Base-by-base conservation (phyloP, 2,113 vertebrate genomes). In the Hepsetus odoe region DNA sequence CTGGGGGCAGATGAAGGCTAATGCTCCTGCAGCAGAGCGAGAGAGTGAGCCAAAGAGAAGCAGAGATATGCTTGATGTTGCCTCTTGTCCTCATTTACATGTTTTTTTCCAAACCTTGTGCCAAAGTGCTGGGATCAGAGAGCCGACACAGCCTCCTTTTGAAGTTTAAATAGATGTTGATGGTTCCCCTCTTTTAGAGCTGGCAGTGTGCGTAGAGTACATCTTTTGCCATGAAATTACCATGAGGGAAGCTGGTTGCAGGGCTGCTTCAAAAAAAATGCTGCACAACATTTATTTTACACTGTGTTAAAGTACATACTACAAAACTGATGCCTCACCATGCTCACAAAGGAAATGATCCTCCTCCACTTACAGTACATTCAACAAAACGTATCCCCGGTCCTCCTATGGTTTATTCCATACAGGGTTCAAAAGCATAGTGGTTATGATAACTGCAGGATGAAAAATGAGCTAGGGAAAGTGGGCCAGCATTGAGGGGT, bases 11-110 rank as follows among this genome's bases (percentile, higher is more conserved):
- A 71, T 26, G 44, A 40, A 64, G 79, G 74, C 49, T 67, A 40
- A 67, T 35, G 66, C 38, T 46, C 51, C 24, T 58, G 64, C 38
- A 69, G 26, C 30, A 80, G 40, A 62, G 32, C 67, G 22, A 59
- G 24, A 83, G n/a, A 46, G n/a, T 1, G 70, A 79, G 40, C 49
- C 6, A 75, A 40, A 62, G 55, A 59, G 40, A 74, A 24, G 64
- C 20, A 70, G 65, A 70, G 65, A 64, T 20, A 49, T 32, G 20
- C 26, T 51, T 75, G 74, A 86, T 65, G 58, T 80, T 58, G 72
- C 3, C 49, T 65, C 74, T 82, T 80, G 55, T 84, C 79, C 82
- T 79, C 81, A 77, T 81, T 80, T 77, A 76, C 62, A 46, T 28
- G 10, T 30, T 68, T 78, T 74, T 77, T 46, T 77, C 77, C 71